Evolutionary conservation across 2,113 vertebrate species (phyloP).

Genomic region (Odobenus rosmarus): DNA sequence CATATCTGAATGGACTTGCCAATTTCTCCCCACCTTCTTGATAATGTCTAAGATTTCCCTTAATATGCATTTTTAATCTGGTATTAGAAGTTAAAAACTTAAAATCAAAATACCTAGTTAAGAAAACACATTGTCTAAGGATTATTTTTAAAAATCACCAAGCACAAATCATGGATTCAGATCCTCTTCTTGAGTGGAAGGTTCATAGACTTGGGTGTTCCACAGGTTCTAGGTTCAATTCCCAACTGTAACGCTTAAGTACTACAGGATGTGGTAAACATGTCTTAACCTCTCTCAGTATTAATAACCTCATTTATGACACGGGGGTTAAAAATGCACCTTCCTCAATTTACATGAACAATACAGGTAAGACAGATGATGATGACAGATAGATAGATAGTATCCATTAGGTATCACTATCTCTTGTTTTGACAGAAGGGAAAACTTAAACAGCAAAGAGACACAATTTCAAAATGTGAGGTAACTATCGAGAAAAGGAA

Average conservation of each 20-base stretch:
- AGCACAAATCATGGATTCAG: not conserved
- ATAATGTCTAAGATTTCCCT: not conserved
- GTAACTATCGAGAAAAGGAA: constrained; percentile 7
- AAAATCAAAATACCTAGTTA: not conserved
- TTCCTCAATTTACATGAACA: not conserved
- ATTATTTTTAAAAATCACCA: not conserved
- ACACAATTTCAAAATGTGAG: not conserved
- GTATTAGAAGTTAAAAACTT: constrained; percentile 41
- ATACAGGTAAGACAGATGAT: not conserved
- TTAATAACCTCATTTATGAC: not conserved
- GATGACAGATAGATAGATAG: not conserved
- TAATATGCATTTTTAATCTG: not conserved
- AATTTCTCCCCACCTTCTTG: not conserved
- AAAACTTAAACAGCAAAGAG: constrained; percentile 26
- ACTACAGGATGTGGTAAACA: not conserved
- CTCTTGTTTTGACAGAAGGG: constrained; percentile 28
- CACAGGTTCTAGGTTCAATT: not conserved
- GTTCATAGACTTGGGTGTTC: not conserved
- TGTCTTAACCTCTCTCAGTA: not conserved
- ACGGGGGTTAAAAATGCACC: not conserved
- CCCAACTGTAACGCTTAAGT: not conserved
- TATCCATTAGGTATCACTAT: not conserved
- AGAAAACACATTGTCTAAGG: not conserved
- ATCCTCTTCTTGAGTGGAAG: not conserved
- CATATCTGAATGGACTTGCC: not conserved